Base-by-base conservation (phyloP, 2,113 vertebrate species). In the Recurvirostra avosetta region DNA sequence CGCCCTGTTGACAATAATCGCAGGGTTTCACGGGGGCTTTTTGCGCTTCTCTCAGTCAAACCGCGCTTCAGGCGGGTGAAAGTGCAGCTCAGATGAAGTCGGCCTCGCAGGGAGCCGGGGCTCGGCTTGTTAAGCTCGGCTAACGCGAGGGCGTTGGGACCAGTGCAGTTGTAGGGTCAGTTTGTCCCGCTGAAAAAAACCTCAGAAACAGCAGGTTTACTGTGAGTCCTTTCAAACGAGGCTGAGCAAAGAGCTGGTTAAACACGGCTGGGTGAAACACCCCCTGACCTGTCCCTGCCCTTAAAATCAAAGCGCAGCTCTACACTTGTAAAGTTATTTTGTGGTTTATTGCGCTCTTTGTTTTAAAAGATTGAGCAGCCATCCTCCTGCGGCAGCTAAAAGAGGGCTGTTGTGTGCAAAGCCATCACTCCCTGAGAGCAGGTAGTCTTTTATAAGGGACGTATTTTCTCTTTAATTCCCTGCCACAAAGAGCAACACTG, bases 81-180 rank as follows among this genome's bases (percentile, higher is more conserved):
- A 45, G 30, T 66, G 45, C 27, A 21, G 55, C 29, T 86, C 32
- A n/a, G 23, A 22, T 38, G 15, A 36, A 76, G 27, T 25, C 88
- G 75, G 45, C 38, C 65, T 55, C 40, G 38, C 1, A 0, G 0
- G 1, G 38, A 41, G 38, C 67, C 41, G 34, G 53, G 18, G 50
- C 65, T 94, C 25, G 3, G n/a, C 34, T 71, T 50, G 40, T 32
- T 71, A 40, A 53, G 20, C 26, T 72, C 10, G 0, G 26, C 36
- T 27, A 52, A 19, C 0, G 0, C 1, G 0, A 26, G 30, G 38
- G 9, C 4, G 0, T 14, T 53, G 66, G 49, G 73, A 20, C 6
- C 27, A 9, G 38, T 1, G 5, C 5, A 5, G 17, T 6, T 38
- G 20, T n/a, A 50, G 55, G 68, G 52, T 78, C 80, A 71, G 34